Evolutionary conservation across 1,140 invertebrate genomes (phyloP), one percentile per base, ranked within the genome.

Genomic region (Neodiprion lecontei): DNA sequence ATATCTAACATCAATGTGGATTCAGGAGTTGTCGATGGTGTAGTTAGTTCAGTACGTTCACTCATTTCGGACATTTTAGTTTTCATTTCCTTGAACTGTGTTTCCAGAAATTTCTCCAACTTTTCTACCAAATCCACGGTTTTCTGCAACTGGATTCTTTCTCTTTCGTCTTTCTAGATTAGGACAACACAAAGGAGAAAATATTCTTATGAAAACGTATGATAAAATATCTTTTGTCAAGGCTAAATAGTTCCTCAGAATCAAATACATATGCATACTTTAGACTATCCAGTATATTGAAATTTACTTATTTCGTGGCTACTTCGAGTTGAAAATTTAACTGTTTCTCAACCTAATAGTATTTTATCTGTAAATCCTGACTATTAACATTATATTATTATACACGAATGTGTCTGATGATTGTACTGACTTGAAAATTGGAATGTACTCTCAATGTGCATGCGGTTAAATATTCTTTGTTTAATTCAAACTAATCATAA

Each of bases 101-200:
- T 83, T 40, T 91, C 89, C 75, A 95, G 81, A 71, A 91, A 91
- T 74, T 89, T 91, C 81, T 93, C 90, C 75, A 95, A 90, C 48
- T 91, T 90, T 66, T 93, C 91, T 11, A 95, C 86, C 7, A 89
- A 89, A 76, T 94, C 93, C 65, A 90, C 88, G 0, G 92, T 92
- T 80, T 94, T 94, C 74, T 94, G 91, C 72, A 93, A 88, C 76
- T 94, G 92, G 23, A 89, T 88, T 72, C 92, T 91, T 75, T 94
- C 93, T 72, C 91, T 86, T 80, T 93, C 92, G 79, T 94, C 92
- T 82, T 90, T 92, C 91, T 94, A 79, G 72, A n/a, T 17, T 67
- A n/a, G 40, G 23, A 74, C 48, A 67, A 67, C 67, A 80, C 1
- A 70, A 73, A 21, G 65, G 72, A 17, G 65, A 69, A 70, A 73